phyloP scores from a whole-genome alignment of 2,888 invertebrate species.

The Amiota mariae region DNA sequence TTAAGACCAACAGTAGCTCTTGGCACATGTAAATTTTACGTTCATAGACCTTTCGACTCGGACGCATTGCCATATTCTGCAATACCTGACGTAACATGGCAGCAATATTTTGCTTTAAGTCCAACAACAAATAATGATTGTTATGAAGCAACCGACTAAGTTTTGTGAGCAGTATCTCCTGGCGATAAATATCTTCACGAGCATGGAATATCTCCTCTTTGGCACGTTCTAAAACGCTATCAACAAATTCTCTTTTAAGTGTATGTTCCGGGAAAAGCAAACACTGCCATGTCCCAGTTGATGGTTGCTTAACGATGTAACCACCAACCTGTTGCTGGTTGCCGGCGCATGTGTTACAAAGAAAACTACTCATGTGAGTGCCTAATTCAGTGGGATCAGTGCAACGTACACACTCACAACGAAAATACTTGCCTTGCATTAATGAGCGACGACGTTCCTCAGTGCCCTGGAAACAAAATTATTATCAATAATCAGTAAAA shows the following conservation, averaged over 20 bases:
- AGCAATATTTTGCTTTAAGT: conserved; percentile 81
- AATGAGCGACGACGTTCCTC: conserved; percentile 79
- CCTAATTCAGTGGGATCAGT: conserved; percentile 81
- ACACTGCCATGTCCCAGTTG: conserved; percentile 63
- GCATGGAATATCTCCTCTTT: conserved; percentile 73
- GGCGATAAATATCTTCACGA: conserved; percentile 65
- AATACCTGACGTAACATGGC: conserved; percentile 75
- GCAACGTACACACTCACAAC: conserved; percentile 81
- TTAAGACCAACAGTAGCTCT: conserved; percentile 79
- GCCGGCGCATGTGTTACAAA: conserved; percentile 57
- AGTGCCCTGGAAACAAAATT: conserved; percentile 77
- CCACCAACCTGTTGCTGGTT: conserved; percentile 39
- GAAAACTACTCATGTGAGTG: conserved; percentile 78
- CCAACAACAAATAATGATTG: conserved; percentile 81
- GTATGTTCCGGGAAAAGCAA: conserved; percentile 54
- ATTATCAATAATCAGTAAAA: neutral
- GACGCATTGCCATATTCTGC: conserved; percentile 75
- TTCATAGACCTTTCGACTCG: conserved; percentile 76
- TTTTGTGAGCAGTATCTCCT: conserved; percentile 76
- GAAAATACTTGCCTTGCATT: conserved; percentile 83
- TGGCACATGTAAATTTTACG: conserved; percentile 80
- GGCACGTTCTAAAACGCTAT: conserved; percentile 74
- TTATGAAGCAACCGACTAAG: conserved; percentile 77
- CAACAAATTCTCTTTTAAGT: conserved; percentile 72
- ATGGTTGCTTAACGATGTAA: conserved; percentile 47